These are phyloP conservation scores for Penaeus indicus DNA, from an alignment of 1,140 invertebrate species.

Conservation along the genomic window DNA sequence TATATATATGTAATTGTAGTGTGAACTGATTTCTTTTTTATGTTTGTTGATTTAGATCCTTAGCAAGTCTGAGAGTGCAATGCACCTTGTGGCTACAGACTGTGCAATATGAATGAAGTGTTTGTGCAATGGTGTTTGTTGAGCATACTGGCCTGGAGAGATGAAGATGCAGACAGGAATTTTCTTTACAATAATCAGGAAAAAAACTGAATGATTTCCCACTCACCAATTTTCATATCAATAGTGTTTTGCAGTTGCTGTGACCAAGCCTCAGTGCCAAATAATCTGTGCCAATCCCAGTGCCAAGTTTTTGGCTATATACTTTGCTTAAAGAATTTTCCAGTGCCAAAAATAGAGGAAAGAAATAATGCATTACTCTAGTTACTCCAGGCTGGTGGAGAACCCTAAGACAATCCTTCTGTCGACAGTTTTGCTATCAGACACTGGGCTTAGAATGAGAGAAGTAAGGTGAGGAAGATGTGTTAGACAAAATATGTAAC, in stretches of 20 bases:
- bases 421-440: slow-evolving; percentile 34
- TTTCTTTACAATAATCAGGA: background rate
- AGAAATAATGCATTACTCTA: background rate
- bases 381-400: slow-evolving; percentile 33
- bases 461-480: background rate
- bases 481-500: background rate
- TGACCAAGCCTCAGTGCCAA: slow-evolving; percentile 33
- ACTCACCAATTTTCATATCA: background rate
- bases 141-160: slow-evolving; percentile 40
- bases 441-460: slow-evolving; percentile 19
- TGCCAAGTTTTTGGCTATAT: slow-evolving; percentile 23
- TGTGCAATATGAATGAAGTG: slow-evolving; percentile 44
- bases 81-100: slow-evolving; percentile 35
- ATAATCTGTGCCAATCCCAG: slow-evolving; percentile 32
- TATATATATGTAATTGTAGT: slow-evolving; percentile 15
- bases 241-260: background rate
- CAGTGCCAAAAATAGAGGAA: slow-evolving; percentile 25
- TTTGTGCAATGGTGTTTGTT: slow-evolving; percentile 41
- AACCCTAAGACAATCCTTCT: slow-evolving; percentile 38
- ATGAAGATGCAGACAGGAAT: slow-evolving; percentile 13
- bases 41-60: slow-evolving; percentile 30
- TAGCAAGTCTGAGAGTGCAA: slow-evolving; percentile 42
- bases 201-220: background rate
- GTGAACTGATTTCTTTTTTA: slow-evolving; percentile 37
- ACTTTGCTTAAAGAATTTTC: slow-evolving; percentile 7